phyloP scores from a whole-genome alignment of 1,140 invertebrate genomes.

The Gonatopus flavifemur region DNA sequence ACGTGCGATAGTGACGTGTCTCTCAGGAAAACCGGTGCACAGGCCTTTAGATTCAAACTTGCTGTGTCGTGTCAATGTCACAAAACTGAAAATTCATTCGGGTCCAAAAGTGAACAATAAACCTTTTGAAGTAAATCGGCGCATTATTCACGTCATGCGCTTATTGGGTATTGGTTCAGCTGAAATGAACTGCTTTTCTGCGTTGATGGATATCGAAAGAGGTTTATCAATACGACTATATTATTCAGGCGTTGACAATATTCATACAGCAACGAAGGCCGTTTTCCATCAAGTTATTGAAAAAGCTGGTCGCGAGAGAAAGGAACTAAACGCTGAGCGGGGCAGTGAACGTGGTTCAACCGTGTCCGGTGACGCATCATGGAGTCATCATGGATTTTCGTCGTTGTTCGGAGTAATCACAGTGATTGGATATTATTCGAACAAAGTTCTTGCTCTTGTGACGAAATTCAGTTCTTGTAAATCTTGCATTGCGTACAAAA shows the following conservation, averaged over 20 bases:
- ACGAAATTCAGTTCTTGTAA: slow-evolving; percentile 9
- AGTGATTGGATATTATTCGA: slow-evolving; percentile 9
- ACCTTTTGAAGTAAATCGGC: too few relatives aligned
- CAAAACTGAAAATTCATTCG: background rate
- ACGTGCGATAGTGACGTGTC: background rate
- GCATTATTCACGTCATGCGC: too few relatives aligned
- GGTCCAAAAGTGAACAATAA: slow-evolving; percentile 4
- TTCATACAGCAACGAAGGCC: too few relatives aligned
- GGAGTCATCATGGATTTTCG: too few relatives aligned
- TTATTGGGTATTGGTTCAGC: background rate
- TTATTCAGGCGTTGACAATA: too few relatives aligned
- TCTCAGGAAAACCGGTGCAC: background rate
- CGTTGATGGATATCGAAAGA: background rate
- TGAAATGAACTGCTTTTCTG: slow-evolving; percentile 4
- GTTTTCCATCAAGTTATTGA: slow-evolving; percentile 1
- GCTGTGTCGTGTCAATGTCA: background rate
- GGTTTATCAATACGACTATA: slow-evolving; percentile 3
- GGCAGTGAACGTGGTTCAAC: slow-evolving; percentile 10
- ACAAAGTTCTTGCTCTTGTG: background rate
- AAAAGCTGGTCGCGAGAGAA: slow-evolving; percentile 8
- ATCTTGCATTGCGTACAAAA: slow-evolving; percentile 7
- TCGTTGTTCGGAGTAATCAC: slow-evolving; percentile 12
- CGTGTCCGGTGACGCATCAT: slow-evolving; percentile 27
- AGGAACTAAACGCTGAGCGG: slow-evolving; percentile 5
- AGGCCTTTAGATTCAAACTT: background rate